Conservation (phyloP, 1,140 invertebrate species). For the Leptestheria dahalacensis region DNA sequence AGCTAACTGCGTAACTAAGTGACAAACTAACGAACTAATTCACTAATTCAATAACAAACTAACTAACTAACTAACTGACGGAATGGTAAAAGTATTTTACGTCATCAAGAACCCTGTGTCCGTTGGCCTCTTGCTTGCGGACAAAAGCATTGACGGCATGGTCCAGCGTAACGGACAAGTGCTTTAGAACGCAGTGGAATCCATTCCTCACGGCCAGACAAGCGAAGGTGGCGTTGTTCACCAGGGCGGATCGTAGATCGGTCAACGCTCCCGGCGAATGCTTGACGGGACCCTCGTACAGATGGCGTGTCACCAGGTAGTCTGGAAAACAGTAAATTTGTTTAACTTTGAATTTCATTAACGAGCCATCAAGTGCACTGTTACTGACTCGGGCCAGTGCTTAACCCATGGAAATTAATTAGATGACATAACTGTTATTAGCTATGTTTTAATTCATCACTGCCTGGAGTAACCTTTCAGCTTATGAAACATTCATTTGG, state of each 20-base stretch:
- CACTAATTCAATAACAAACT: not conserved
- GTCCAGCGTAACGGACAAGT: conserved; percentile 79
- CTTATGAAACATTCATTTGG: too few relatives aligned
- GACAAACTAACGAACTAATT: not conserved
- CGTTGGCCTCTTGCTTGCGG: conserved; percentile 81
- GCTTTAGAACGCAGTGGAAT: conserved; percentile 89
- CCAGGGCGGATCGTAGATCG: conserved; percentile 89
- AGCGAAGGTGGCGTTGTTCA: conserved; percentile 99
- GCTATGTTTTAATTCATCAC: too few relatives aligned
- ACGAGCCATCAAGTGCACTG: too few relatives aligned
- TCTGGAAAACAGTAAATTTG: conserved; percentile 41
- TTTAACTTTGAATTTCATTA: too few relatives aligned
- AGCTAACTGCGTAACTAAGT: not conserved
- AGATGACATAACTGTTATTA: too few relatives aligned
- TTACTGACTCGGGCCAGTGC: too few relatives aligned
- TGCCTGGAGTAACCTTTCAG: too few relatives aligned
- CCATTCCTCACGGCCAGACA: conserved; percentile 88
- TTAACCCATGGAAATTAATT: too few relatives aligned
- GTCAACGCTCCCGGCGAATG: conserved; percentile 91
- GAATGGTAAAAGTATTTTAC: conserved; percentile 31
- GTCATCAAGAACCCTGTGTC: conserved; percentile 79
- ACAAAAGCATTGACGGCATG: conserved; percentile 89
- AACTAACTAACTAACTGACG: not conserved
- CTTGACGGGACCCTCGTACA: conserved; percentile 84
- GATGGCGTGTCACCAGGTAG: conserved; percentile 87